phyloP scores from a whole-genome alignment of 2,797 vertebrate species.

The Poliocrania exsul region DNA sequence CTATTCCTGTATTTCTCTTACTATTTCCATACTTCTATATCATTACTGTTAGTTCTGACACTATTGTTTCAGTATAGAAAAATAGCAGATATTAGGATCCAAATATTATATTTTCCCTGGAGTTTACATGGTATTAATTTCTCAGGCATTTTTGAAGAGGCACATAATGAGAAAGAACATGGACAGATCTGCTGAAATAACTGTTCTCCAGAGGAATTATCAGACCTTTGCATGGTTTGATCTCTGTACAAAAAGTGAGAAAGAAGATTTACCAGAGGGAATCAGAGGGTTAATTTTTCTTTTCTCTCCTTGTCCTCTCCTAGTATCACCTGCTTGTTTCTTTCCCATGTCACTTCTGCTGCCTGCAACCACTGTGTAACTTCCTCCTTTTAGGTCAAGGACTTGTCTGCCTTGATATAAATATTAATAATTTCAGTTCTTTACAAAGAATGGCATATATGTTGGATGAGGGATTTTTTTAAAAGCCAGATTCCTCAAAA shows the following conservation, averaged over 20 bases:
- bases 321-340: background rate
- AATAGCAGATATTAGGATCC: background rate
- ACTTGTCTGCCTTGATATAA: conserved; percentile 8
- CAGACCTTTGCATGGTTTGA: background rate
- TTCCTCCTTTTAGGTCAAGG: conserved; percentile 31
- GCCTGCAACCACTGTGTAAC: background rate
- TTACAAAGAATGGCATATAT: background rate
- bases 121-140: background rate
- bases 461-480: background rate
- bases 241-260: background rate
- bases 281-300: background rate
- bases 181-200: background rate
- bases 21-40: background rate
- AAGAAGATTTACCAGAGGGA: background rate
- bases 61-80: background rate
- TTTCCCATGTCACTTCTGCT: background rate
- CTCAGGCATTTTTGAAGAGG: background rate
- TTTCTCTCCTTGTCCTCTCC: background rate
- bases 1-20: background rate
- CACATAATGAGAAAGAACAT: background rate
- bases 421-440: conserved; percentile 31
- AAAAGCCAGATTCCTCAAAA: background rate
- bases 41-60: background rate
- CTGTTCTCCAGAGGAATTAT: background rate
- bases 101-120: background rate